These are phyloP conservation scores for Trissolcus basalis DNA, from an alignment of 1,140 invertebrate genomes.

Conservation along the genomic window DNA sequence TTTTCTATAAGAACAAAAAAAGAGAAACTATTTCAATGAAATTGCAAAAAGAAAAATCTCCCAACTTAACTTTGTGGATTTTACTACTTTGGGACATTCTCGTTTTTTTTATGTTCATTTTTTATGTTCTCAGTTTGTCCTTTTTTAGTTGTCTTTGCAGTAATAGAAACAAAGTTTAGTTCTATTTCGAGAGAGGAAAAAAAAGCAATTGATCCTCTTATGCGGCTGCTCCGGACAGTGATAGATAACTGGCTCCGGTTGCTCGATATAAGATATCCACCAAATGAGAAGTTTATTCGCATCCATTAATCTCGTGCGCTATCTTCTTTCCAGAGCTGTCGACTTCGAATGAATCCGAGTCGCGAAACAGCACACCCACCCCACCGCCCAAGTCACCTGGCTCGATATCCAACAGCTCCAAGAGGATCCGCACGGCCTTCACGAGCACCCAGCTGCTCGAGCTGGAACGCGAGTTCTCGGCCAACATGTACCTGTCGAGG, in stretches of 20 bases:
- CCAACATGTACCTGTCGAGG: conserved; percentile 93
- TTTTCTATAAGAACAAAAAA: not conserved
- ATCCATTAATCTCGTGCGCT: conserved; percentile 43
- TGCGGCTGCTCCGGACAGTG: conserved; percentile 10
- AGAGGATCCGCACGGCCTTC: conserved; percentile 92
- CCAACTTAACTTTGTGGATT: no score
- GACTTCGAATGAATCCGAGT: conserved; percentile 72
- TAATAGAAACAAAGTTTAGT: no score
- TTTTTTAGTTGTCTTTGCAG: no score
- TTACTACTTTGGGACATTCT: no score
- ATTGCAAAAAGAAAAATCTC: no score
- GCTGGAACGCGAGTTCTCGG: conserved; percentile 92
- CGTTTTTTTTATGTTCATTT: no score
- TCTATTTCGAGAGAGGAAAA: not conserved
- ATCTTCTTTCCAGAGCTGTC: conserved; percentile 69
- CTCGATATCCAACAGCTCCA: conserved; percentile 80
- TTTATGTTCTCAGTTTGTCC: no score
- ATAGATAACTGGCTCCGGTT: conserved; percentile 10
- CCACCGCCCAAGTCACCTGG: conserved; percentile 76
- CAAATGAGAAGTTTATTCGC: conserved; percentile 27
- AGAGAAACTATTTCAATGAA: no score
- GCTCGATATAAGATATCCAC: conserved; percentile 10
- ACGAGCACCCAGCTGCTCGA: conserved; percentile 94
- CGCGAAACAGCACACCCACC: conserved; percentile 78
- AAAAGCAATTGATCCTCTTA: not conserved